Conservation (phyloP, 2,888 invertebrate species). For the Dilophus febrilis region DNA sequence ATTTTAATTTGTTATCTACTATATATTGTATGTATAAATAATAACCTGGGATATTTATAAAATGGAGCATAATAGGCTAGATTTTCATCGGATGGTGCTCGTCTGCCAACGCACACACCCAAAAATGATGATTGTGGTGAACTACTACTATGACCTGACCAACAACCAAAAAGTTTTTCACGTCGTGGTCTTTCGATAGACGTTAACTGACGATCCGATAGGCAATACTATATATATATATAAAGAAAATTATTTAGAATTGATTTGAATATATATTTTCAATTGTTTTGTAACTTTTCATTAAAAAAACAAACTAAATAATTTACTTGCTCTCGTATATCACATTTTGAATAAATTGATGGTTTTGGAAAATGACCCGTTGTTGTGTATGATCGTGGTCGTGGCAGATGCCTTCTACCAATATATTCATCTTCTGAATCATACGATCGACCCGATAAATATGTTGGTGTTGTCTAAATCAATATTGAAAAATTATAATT, state of each 20-base stretch:
- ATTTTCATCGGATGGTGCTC: constrained; percentile 79
- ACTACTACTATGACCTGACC: constrained; percentile 39
- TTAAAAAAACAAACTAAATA: not conserved
- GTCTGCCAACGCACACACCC: constrained; percentile 71
- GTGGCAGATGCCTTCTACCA: constrained; percentile 47
- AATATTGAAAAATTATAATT: constrained; percentile 8
- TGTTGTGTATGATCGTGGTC: constrained; percentile 33
- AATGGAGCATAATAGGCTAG: constrained; percentile 68
- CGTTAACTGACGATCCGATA: constrained; percentile 76
- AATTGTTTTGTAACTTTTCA: not conserved
- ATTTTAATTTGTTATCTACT: not conserved
- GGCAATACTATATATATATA: constrained; percentile 51
- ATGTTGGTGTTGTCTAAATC: not conserved
- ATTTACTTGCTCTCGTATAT: constrained; percentile 62
- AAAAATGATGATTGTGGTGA: constrained; percentile 49
- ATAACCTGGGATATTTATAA: constrained; percentile 53
- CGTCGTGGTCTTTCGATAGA: constrained; percentile 42
- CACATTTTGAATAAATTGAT: constrained; percentile 59
- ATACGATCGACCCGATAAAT: constrained; percentile 30
- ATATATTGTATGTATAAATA: not conserved
- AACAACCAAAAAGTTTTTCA: constrained; percentile 64
- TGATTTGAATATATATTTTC: not conserved
- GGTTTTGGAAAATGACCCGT: constrained; percentile 27
- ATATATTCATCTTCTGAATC: constrained; percentile 70
- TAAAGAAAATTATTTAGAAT: not conserved